phyloP scores from a whole-genome alignment of 2,113 vertebrate species.

The Eupsittula cactorum region DNA sequence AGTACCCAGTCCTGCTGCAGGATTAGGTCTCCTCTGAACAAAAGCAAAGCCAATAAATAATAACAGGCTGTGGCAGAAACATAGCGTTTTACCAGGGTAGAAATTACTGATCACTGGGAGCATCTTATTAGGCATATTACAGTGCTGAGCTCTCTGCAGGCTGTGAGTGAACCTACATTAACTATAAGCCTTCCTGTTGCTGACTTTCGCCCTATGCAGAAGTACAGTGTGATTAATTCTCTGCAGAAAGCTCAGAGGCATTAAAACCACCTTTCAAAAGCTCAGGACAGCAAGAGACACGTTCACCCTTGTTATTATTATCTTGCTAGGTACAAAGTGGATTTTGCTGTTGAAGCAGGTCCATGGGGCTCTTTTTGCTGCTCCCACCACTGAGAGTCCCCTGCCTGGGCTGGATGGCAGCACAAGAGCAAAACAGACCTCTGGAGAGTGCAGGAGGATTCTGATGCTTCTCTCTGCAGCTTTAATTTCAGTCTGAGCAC shows the following conservation, averaged over 20 bases:
- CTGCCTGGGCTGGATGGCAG: neutral
- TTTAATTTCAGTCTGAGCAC: slow-evolving; percentile 55
- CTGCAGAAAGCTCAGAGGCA: neutral
- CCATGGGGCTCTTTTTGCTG: rapidly evolving
- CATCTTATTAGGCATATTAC: neutral
- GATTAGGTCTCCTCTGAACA: neutral
- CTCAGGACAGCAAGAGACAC: neutral
- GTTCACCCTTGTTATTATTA: neutral
- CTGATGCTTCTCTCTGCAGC: neutral
- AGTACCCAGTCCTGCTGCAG: neutral
- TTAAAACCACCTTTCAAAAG: neutral
- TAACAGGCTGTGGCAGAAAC: neutral
- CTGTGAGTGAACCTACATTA: neutral
- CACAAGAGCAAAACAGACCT: neutral
- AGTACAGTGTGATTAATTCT: neutral
- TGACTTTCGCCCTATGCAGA: neutral
- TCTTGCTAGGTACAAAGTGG: neutral
- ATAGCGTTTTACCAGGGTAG: neutral
- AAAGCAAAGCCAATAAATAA: neutral
- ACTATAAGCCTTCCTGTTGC: neutral
- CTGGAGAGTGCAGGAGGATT: neutral
- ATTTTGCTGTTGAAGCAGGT: neutral
- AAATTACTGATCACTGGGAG: neutral
- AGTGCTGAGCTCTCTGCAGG: neutral
- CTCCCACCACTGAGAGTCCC: neutral